Evolutionary conservation across 2,797 vertebrate genomes (phyloP), one percentile per base, ranked within the genome.

Genomic region (Lithobates pipiens): DNA sequence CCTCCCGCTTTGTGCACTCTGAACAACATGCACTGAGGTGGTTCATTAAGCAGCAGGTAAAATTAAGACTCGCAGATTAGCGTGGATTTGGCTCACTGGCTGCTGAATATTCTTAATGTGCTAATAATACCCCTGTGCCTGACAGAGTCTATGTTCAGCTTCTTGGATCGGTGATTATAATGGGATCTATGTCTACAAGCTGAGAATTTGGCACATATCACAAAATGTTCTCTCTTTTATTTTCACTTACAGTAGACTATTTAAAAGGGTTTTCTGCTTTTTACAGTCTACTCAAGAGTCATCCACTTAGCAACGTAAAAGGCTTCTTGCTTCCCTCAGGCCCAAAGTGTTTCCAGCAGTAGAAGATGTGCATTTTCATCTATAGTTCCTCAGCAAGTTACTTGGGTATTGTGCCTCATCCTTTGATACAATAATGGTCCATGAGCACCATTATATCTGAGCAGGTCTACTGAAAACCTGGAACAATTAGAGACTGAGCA

Each of bases 51-150:
- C 82, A 76, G 73, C 73, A 76, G 73, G 82, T 83, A 83, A 76
- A 83, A 83, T 83, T 76, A 83, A 83, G 63, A 83, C 44, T 83
- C 73, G 68, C 73, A 83, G 82, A 76, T 83, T 82, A 82, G 80
- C 70, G 70, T 57, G 80, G 80, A 72, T 82, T 82, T 82, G 80
- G 81, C 81, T 76, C 57, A 39, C 81, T 83, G 72, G 61, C 81
- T 83, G 72, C 73, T 77, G 82, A 84, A 84, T 84, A 84, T 84
- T 77, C 67, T 61, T 77, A 84, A 71, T 70, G 75, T 84, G 82
- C 82, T 84, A 84, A 77, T 84, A 76, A 84, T 84, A 77, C 75
- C 68, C 81, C 61, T 68, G 81, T 67, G 80, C 36, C 80, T 73
- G 79, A 81, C 79, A 73, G 67, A 54, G 80, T 42, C 80, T 50